phyloP scores from a whole-genome alignment of 2,113 vertebrate species.

The Propithecus coquereli region DNA sequence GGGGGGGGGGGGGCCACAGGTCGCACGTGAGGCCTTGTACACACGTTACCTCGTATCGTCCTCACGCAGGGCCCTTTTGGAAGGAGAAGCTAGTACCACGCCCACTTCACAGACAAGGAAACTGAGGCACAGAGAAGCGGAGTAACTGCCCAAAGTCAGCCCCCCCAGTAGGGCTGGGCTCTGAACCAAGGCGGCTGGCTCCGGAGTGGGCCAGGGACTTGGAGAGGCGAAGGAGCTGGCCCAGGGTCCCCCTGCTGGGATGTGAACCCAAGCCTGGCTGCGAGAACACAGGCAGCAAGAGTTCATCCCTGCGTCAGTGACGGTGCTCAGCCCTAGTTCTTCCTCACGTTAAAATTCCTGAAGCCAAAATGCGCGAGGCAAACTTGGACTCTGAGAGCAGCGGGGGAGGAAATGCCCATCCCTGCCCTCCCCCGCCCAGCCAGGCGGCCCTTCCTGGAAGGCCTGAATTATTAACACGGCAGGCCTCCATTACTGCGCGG shows the following conservation, averaged over 20 bases:
- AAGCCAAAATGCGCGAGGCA: conserved; percentile 7
- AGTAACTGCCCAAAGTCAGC: not conserved
- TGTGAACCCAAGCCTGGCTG: not conserved
- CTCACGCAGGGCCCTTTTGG: not conserved
- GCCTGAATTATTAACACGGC: conserved; percentile 82
- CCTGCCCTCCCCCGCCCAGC: not conserved
- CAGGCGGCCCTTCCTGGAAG: conserved; percentile 75
- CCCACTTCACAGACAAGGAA: not conserved
- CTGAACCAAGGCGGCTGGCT: not conserved
- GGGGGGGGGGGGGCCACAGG: not conserved
- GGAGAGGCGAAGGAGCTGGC: not conserved
- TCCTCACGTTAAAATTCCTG: not conserved
- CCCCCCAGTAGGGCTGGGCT: not conserved
- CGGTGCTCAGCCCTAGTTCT: fast-evolving
- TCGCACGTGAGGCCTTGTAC: not conserved
- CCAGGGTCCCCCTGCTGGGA: not conserved
- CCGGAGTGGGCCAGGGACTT: not conserved
- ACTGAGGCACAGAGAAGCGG: not conserved
- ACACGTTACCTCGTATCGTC: not conserved
- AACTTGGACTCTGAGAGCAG: not conserved
- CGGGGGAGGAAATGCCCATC: not conserved
- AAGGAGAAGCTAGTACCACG: not conserved
- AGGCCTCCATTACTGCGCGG: conserved; percentile 74
- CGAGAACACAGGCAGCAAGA: not conserved
- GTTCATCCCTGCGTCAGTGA: no score